phyloP scores from a whole-genome alignment of 1,140 invertebrate species.

The Eumaeus atala region DNA sequence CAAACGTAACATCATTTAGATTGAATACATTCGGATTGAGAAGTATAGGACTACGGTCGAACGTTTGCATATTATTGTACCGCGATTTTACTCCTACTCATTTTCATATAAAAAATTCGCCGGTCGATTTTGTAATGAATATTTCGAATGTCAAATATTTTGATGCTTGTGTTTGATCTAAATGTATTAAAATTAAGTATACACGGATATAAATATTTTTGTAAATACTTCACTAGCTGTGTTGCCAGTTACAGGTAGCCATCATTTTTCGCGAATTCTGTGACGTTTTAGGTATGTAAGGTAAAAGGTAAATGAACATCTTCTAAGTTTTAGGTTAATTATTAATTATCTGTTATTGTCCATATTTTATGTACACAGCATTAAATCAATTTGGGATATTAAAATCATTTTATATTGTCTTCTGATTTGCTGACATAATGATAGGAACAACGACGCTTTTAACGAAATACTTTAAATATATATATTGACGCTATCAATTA shows the following conservation, averaged over 20 bases:
- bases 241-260: slow-evolving; percentile 10
- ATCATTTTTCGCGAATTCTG: slow-evolving; percentile 25
- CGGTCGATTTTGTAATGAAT: background rate
- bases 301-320: slow-evolving; percentile 17
- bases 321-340: slow-evolving; percentile 8
- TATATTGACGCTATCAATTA: slow-evolving; percentile 5
- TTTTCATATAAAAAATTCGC: background rate
- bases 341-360: slow-evolving; percentile 11
- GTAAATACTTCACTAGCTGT: background rate
- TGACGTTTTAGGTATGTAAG: slow-evolving; percentile 31
- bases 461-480: background rate
- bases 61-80: no score
- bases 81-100: no score
- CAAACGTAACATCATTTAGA: no score
- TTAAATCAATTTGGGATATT: background rate
- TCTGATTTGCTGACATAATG: background rate
- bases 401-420: background rate
- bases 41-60: no score
- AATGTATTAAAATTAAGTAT: slow-evolving; percentile 7
- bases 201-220: slow-evolving; percentile 1
- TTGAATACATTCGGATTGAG: background rate
- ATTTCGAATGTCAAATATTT: background rate
- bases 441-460: slow-evolving; percentile 8
- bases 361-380: slow-evolving; percentile 8
- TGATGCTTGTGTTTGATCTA: background rate